phyloP scores from a whole-genome alignment of 1,140 invertebrate species.

The Lordiphosa mommai region DNA sequence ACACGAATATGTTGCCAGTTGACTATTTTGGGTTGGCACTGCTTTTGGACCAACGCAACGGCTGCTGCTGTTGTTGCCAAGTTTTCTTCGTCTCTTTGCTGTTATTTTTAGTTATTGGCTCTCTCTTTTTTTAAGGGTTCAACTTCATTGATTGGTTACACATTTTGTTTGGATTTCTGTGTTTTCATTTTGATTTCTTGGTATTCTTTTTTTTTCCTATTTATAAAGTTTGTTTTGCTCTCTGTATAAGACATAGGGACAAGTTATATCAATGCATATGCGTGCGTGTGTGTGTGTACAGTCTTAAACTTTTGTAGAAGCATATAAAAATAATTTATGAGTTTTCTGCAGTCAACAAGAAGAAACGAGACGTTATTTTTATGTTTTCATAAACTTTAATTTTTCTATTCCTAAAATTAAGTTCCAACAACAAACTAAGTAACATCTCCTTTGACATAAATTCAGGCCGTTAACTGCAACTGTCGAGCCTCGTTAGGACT shows the following conservation, averaged over 20 bases:
- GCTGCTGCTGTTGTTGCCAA: slow-evolving; percentile 43
- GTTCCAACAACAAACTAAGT: slow-evolving; percentile 25
- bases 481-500: slow-evolving; percentile 21
- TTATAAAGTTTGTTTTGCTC: slow-evolving; percentile 67
- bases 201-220: slow-evolving; percentile 44
- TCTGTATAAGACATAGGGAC: slow-evolving; percentile 41
- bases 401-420: slow-evolving; percentile 52
- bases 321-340: slow-evolving; percentile 74
- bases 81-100: slow-evolving; percentile 13
- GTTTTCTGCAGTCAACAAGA: slow-evolving; percentile 55
- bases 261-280: slow-evolving; percentile 16
- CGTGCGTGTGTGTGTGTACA: slow-evolving; percentile 29
- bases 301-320: slow-evolving; percentile 40
- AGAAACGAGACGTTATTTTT: slow-evolving; percentile 21
- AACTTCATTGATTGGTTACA: slow-evolving; percentile 66
- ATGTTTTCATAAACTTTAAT: slow-evolving; percentile 36
- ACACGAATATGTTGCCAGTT: slow-evolving; percentile 25
- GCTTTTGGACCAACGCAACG: slow-evolving; percentile 60
- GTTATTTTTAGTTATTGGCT: slow-evolving; percentile 47
- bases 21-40: slow-evolving; percentile 24
- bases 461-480: slow-evolving; percentile 19
- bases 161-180: slow-evolving; percentile 58
- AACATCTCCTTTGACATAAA: slow-evolving; percentile 13
- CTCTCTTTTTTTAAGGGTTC: slow-evolving; percentile 53
- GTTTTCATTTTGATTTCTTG: slow-evolving; percentile 63